Evolutionary conservation across 1,140 invertebrate species (phyloP).

Genomic region (Lasioglossum baleicum): DNA sequence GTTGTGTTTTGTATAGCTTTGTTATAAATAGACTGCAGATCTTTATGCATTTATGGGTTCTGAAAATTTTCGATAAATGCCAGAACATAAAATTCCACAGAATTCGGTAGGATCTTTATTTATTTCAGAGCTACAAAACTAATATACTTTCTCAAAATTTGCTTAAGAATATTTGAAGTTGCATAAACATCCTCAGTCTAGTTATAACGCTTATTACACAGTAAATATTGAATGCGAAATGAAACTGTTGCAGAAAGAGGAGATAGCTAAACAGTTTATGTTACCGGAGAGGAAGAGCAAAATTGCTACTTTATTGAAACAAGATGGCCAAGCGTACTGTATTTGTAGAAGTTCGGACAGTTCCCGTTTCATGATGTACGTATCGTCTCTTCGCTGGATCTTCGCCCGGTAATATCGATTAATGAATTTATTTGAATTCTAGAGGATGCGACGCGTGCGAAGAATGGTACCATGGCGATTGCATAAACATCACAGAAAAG

Average conservation of each 20-base stretch:
- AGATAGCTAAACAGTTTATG: slow-evolving; percentile 94
- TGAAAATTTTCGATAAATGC: no score
- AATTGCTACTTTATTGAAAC: slow-evolving; percentile 92
- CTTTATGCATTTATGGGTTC: no score
- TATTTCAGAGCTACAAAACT: no score
- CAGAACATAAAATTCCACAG: no score
- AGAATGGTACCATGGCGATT: slow-evolving; percentile 99
- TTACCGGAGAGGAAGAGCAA: slow-evolving; percentile 94
- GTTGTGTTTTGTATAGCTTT: no score
- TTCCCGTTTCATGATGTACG: slow-evolving; percentile 96
- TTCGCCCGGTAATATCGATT: not conserved
- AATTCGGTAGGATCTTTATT: no score
- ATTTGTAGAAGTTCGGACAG: slow-evolving; percentile 96
- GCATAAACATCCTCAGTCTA: no score
- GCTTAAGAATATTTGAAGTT: no score
- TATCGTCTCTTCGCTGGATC: not conserved
- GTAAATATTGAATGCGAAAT: not conserved
- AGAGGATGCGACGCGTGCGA: slow-evolving; percentile 97
- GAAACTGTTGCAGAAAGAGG: slow-evolving; percentile 85
- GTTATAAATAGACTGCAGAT: no score
- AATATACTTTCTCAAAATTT: no score
- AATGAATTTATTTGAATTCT: slow-evolving; percentile 43
- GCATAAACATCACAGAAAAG: slow-evolving; percentile 95
- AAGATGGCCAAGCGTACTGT: slow-evolving; percentile 95
- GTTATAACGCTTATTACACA: no score